phyloP scores from a whole-genome alignment of 2,888 invertebrate species.

The Epistrophella euchroma region DNA sequence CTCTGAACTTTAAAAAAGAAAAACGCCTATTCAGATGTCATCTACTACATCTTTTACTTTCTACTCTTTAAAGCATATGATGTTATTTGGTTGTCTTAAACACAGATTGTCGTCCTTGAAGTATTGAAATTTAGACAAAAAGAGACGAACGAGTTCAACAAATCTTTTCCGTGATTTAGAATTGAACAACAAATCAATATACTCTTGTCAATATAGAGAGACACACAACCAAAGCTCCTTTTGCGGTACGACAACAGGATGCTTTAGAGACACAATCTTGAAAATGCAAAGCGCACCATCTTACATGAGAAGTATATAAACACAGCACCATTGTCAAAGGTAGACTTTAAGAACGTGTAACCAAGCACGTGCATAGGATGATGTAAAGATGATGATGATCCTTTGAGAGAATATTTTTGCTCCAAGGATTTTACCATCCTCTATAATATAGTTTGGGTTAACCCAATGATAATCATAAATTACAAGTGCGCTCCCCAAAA shows the following conservation, averaged over 20 bases:
- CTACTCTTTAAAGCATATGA: not conserved
- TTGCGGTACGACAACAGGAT: not conserved
- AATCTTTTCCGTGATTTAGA: not conserved
- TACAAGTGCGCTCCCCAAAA: slow-evolving; percentile 1
- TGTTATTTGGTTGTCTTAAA: not conserved
- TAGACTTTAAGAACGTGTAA: not conserved
- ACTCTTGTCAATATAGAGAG: not conserved
- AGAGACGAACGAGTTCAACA: not conserved
- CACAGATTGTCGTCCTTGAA: not conserved
- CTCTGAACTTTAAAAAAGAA: no score
- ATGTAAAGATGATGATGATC: slow-evolving; percentile 29
- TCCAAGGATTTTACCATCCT: not conserved
- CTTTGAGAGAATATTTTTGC: slow-evolving; percentile 26
- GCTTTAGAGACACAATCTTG: slow-evolving; percentile 15
- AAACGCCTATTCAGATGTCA: no score
- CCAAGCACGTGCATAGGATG: not conserved
- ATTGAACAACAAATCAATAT: slow-evolving; percentile 28
- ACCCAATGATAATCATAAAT: slow-evolving; percentile 35
- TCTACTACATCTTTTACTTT: no score
- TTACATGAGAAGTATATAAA: not conserved
- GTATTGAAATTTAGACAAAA: not conserved
- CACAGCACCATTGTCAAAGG: not conserved
- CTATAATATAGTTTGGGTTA: not conserved
- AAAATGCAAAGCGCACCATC: slow-evolving; percentile 18
- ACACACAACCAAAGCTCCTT: not conserved